Base-by-base conservation (phyloP, 2,888 invertebrate species). In the Odontothrips loti region DNA sequence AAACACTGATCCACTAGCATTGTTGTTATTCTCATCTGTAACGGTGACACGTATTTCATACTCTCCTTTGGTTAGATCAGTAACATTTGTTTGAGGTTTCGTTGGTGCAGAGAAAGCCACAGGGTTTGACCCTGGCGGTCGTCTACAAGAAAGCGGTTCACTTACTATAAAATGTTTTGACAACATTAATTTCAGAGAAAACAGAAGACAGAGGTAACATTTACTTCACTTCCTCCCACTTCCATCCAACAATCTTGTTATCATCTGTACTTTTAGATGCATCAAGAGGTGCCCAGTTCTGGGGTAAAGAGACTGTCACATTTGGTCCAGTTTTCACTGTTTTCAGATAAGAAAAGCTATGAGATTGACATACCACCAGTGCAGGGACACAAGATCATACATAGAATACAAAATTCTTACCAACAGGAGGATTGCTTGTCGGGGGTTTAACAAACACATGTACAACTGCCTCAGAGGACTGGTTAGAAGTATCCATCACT, bases 361-460 rank as follows among this genome's bases (percentile, higher is more conserved):
- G 20, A 58, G 51, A 15, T 47, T 47, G 11, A 34, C 23, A 63
- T 20, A 43, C 8, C 17, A 12, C 81, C 11, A 47, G 23, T n/a
- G 23, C 17, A 63, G 58, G 23, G 23, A 79, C 27, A 80, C 34
- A 68, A 15, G 47, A 81, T 12, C 75, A 79, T 79, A 82, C 80
- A 79, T 48, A 80, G 11, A 79, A 82, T 43, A 12, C 17, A 58
- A 75, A 51, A 17, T 34, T 81, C 85, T 89, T 89, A 81, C 95
- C 94, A 58, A 91, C 89, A 0, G 96, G 96, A 12, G 96, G 95
- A 81, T 93, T 93, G 86, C 95, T 95, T 1, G 94, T 94, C 0
- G 95, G 94, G 0, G 94, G 94, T 87, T 97, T 97, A 0, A 98
- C 97, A 87, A 97, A 96, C 1, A 98, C 96, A 86, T 95, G 96